A percentile compares a stretch with the other conserved stretches of the same genome.
These are phyloP conservation scores for Macaria notata DNA, from an alignment of 2,888 invertebrate genomes.

Conservation along the genomic window DNA sequence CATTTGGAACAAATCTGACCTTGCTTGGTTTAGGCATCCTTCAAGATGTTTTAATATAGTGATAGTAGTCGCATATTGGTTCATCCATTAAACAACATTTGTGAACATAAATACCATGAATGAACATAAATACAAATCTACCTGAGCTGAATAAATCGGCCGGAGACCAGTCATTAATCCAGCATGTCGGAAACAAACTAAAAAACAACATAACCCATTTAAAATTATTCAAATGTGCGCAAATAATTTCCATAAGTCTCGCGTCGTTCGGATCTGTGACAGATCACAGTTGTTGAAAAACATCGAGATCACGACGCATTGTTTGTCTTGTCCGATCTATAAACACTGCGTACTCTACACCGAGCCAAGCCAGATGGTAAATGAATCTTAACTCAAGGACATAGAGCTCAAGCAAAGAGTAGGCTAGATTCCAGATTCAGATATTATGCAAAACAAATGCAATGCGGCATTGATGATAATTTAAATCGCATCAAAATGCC, in stretches of 20 bases:
- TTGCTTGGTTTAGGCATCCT: too few species aligned
- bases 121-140: too few species aligned
- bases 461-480: slow-evolving; percentile 7
- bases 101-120: too few species aligned
- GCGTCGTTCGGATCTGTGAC: slow-evolving; percentile 8
- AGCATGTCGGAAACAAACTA: background rate
- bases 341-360: slow-evolving; percentile 46
- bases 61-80: too few species aligned
- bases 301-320: slow-evolving; percentile 41
- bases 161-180: background rate
- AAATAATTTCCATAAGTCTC: slow-evolving; percentile 14
- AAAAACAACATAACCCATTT: background rate
- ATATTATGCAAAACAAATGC: slow-evolving; percentile 23
- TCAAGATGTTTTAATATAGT: too few species aligned
- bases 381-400: slow-evolving; percentile 15
- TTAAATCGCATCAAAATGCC: slow-evolving; percentile 4
- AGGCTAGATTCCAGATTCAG: slow-evolving; percentile 11
- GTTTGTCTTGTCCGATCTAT: slow-evolving; percentile 66
- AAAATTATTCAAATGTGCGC: slow-evolving; percentile 11
- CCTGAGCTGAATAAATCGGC: too few species aligned
- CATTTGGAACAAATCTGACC: too few species aligned
- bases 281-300: slow-evolving; percentile 44
- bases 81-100: too few species aligned
- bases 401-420: slow-evolving; percentile 4
- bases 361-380: slow-evolving; percentile 7